phyloP scores from a whole-genome alignment of 2,888 invertebrate species.

The Hemistola chrysoprasaria region DNA sequence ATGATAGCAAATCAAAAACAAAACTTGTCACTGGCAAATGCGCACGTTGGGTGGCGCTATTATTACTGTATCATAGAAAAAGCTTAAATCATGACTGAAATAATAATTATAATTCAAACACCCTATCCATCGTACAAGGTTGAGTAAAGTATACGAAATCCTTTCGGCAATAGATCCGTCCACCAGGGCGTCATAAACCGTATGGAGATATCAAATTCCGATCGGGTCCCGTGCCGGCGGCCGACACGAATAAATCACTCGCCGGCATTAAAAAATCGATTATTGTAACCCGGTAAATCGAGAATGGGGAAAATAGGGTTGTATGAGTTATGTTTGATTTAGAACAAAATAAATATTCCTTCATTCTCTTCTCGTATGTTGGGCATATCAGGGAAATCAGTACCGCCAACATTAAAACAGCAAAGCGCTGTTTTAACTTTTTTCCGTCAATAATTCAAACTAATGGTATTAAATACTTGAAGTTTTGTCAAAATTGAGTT shows the following conservation, averaged over 20 bases:
- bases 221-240: slow-evolving; percentile 57
- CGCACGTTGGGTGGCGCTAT: no score
- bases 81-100: background rate
- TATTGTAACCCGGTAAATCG: slow-evolving; percentile 76
- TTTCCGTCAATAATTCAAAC: no score
- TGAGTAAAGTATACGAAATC: slow-evolving; percentile 29
- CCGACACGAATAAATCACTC: slow-evolving; percentile 65
- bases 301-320: slow-evolving; percentile 58
- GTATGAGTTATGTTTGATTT: background rate
- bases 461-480: no score
- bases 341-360: slow-evolving; percentile 3
- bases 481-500: no score
- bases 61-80: no score
- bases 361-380: no score
- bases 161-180: slow-evolving; percentile 36
- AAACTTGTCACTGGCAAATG: no score
- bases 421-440: no score
- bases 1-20: no score
- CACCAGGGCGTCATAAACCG: slow-evolving; percentile 69
- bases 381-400: no score
- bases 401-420: no score
- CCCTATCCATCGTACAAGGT: slow-evolving; percentile 13
- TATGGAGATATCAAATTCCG: slow-evolving; percentile 80
- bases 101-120: slow-evolving; percentile 7
- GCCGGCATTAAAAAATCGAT: slow-evolving; percentile 78